Evolutionary conservation across 1,140 invertebrate genomes (phyloP), one percentile per base, ranked within the genome.

Genomic region (Papilio polytes): DNA sequence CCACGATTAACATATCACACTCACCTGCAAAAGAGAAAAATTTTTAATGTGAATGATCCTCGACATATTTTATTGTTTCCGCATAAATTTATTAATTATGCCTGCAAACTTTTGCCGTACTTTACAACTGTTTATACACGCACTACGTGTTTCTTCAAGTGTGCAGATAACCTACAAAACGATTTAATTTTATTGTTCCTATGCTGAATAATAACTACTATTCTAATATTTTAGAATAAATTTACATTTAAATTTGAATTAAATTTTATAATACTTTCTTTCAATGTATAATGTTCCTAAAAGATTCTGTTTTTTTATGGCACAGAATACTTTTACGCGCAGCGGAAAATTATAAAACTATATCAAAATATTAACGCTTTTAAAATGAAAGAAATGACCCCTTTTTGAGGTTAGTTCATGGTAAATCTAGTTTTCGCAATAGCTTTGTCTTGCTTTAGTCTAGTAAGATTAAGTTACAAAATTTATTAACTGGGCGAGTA

Each of bases 61-160:
- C 83, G 81, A 84, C 70, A 83, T 53, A 15, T 79, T 51, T 80
- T 82, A 85, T 85, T 80, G 82, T 89, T 87, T 88, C 84, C 84
- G 83, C 74, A 83, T 84, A 83, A 84, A 83, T 44, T 78, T 83
- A 81, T 82, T 87, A 86, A 85, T 83, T 81, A 84, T 84, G 46
- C 2, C 18, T 63, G 53, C n/a, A 74, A 80, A 80, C 48, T 78
- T 78, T 59, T 78, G 66, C 63, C 73, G 80, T 63, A 80, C 77
- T 78, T n/a, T 80, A 84, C 91, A 92, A 85, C 89, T 92, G 90
- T 90, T 85, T 86, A 91, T 76, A 91, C 86, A 91, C 36, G 15
- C 9, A 66, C 20, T 44, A 78, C 77, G 36, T 76, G 46, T 46
- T 77, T 36, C 15, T 66, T 63, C 26, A 59, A 59, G 22, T 78